Percentiles rank a stretch among this genome's conserved stretches.
phyloP scores from a whole-genome alignment of 2,113 vertebrate species.

The Microtus montanus region DNA sequence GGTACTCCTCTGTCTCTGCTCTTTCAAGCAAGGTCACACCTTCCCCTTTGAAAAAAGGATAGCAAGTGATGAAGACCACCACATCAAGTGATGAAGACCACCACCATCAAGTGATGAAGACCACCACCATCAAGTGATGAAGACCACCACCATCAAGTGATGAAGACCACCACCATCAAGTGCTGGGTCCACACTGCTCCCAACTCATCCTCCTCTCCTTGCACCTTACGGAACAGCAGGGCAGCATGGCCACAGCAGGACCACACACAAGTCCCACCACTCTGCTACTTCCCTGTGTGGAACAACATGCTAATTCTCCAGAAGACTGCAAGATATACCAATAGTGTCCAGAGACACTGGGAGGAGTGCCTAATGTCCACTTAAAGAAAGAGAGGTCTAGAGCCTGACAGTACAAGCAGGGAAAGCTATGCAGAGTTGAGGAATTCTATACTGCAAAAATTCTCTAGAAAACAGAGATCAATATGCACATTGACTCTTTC shows the following conservation, averaged over 20 bases:
- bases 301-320: neutral
- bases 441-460: neutral
- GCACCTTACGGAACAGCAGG: neutral
- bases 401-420: neutral
- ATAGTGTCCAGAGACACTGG: neutral
- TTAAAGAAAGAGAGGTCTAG: neutral
- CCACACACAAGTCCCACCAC: neutral
- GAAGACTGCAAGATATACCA: slow-evolving; percentile 8
- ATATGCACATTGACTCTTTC: slow-evolving; percentile 7
- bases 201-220: neutral
- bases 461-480: neutral
- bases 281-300: neutral
- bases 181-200: neutral
- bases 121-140: neutral
- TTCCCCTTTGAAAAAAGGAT: neutral
- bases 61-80: neutral
- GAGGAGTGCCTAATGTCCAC: neutral
- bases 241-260: neutral
- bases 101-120: neutral
- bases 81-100: neutral
- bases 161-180: neutral
- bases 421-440: neutral
- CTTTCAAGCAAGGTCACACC: neutral
- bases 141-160: neutral
- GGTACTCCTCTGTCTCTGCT: neutral